phyloP scores from a whole-genome alignment of 2,113 vertebrate genomes.

The Odontesthes bonariensis region DNA sequence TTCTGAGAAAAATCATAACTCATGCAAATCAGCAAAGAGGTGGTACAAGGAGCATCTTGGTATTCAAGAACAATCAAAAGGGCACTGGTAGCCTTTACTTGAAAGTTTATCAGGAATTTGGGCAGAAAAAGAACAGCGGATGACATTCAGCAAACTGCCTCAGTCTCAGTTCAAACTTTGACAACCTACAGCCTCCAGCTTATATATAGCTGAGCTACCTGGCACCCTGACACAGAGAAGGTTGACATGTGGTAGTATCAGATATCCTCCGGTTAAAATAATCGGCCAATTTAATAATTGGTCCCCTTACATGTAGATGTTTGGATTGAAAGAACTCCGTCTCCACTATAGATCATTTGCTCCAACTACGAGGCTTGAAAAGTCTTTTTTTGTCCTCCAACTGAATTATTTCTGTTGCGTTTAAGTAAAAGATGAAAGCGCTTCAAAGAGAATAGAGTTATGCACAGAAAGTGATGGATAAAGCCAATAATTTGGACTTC shows the following conservation, averaged over 20 bases:
- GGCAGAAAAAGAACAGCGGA: no score
- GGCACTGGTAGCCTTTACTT: no score
- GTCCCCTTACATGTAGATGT: no score
- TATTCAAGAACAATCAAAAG: neutral
- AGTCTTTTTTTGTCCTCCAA: neutral
- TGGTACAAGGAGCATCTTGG: neutral
- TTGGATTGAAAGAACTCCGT: no score
- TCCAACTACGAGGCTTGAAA: neutral
- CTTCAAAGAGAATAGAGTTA: conserved; percentile 23
- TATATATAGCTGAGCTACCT: no score
- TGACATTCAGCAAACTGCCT: no score
- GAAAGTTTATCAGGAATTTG: no score
- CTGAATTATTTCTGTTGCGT: neutral
- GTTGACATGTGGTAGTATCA: neutral
- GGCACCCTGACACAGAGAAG: neutral
- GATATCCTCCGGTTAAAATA: neutral
- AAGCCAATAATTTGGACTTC: conserved; percentile 9
- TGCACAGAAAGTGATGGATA: neutral
- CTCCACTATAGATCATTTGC: neutral
- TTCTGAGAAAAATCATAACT: neutral
- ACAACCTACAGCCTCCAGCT: no score
- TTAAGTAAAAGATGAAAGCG: conserved; percentile 10
- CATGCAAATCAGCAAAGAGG: neutral
- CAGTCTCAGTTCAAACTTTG: no score
- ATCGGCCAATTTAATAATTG: no score